Percentiles rank a stretch among this genome's conserved stretches.
Evolutionary conservation across 2,113 vertebrate genomes (phyloP).

Genomic region (Ptyas mucosa): DNA sequence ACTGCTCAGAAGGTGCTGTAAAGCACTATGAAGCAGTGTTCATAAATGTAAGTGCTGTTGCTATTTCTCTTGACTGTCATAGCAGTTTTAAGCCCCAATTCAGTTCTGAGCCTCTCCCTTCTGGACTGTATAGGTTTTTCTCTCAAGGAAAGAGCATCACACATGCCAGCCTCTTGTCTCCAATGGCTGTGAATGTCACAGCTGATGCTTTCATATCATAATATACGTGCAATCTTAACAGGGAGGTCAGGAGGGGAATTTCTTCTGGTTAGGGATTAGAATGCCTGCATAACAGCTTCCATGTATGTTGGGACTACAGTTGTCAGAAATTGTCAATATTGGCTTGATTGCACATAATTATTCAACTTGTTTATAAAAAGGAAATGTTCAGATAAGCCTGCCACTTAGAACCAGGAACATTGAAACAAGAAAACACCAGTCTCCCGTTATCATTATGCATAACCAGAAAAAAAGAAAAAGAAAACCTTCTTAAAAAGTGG

Average conservation of each 20-base stretch:
- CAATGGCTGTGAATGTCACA: neutral
- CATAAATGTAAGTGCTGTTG: no score
- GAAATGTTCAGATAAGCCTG: neutral
- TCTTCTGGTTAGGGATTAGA: neutral
- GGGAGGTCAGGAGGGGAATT: neutral
- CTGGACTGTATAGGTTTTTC: neutral
- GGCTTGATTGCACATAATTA: neutral
- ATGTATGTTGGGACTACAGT: neutral
- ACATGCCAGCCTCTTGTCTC: neutral
- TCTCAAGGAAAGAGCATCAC: neutral
- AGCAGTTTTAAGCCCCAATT: neutral
- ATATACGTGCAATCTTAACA: neutral
- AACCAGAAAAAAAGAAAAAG: neutral
- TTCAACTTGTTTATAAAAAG: neutral
- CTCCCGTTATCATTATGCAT: neutral
- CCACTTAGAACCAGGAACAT: neutral
- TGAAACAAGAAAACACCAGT: neutral
- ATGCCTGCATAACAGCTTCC: neutral
- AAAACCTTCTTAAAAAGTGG: neutral
- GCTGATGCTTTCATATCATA: neutral
- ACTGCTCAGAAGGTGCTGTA: no score
- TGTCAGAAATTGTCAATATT: neutral
- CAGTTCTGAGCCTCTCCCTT: neutral
- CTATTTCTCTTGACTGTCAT: neutral
- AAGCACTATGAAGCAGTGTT: no score